Evolutionary conservation across 2,888 invertebrate genomes (phyloP).

Genomic region (Argyresthia albistria): DNA sequence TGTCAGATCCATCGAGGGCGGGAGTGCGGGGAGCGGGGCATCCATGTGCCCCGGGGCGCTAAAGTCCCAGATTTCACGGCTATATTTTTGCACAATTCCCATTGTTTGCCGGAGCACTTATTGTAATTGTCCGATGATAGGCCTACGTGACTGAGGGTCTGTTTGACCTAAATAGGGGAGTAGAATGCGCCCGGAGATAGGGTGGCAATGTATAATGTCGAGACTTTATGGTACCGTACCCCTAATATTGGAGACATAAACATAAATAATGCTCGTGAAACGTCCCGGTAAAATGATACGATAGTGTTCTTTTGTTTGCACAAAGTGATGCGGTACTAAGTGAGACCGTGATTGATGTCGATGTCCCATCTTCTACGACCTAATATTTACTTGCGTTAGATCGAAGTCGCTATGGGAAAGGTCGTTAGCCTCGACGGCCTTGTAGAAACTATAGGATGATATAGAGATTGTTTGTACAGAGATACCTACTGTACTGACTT

Average conservation of each 20-base stretch:
- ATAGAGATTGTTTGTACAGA: too few relatives aligned
- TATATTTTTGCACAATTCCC: conserved; percentile 31
- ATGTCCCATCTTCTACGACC: too few relatives aligned
- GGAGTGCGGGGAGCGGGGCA: conserved; percentile 14
- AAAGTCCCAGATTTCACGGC: conserved; percentile 15
- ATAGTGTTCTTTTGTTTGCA: too few relatives aligned
- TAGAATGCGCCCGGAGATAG: background rate
- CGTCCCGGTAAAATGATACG: too few relatives aligned
- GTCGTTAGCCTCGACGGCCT: too few relatives aligned
- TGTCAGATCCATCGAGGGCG: conserved; percentile 20
- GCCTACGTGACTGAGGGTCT: conserved; percentile 9
- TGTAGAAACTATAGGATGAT: too few relatives aligned
- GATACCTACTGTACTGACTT: too few relatives aligned
- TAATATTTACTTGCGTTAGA: too few relatives aligned
- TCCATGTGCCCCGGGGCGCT: conserved; percentile 42
- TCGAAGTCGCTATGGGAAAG: too few relatives aligned
- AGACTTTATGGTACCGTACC: background rate
- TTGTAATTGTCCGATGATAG: conserved; percentile 24
- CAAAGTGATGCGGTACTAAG: too few relatives aligned
- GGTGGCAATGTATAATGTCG: background rate
- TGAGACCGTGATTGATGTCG: too few relatives aligned
- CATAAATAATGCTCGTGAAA: too few relatives aligned
- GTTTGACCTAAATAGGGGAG: conserved; percentile 10
- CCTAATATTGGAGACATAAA: background rate
- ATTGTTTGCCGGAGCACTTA: conserved; percentile 25